Percentiles rank a stretch among this genome's conserved stretches.
Evolutionary conservation across 1,140 invertebrate species (phyloP).

Genomic region (Camponotus floridanus): DNA sequence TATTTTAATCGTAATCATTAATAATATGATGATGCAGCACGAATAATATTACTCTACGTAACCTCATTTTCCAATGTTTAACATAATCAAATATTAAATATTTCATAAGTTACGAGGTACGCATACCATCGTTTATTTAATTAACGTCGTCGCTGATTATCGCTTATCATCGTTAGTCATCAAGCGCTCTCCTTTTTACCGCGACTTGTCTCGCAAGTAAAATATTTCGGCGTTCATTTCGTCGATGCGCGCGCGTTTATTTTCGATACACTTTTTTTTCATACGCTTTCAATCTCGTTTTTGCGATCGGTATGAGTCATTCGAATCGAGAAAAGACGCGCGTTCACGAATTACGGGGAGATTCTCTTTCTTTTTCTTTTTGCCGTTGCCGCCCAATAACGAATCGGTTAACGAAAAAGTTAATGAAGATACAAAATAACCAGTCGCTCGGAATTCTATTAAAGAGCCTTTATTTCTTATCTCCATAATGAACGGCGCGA

Average conservation of each 20-base stretch:
- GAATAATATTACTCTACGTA: background rate
- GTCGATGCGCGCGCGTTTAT: background rate
- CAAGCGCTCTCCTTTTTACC: conserved; percentile 23
- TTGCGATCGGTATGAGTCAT: conserved; percentile 48
- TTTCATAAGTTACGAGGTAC: background rate
- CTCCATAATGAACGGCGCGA: conserved; percentile 72
- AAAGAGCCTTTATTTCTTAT: conserved; percentile 65
- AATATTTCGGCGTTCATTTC: conserved; percentile 43
- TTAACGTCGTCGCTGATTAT: conserved; percentile 48
- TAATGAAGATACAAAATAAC: conserved; percentile 58
- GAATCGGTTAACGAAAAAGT: conserved; percentile 60
- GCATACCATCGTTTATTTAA: conserved; percentile 43
- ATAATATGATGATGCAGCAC: conserved; percentile 4
- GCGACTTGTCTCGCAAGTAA: conserved; percentile 31
- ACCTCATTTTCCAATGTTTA: background rate
- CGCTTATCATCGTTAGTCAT: conserved; percentile 45
- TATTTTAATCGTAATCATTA: conserved; percentile 2
- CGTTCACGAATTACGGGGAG: conserved; percentile 28
- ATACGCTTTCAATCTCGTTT: conserved; percentile 56
- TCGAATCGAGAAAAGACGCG: conserved; percentile 51
- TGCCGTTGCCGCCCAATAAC: conserved; percentile 40
- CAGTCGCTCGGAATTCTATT: conserved; percentile 70
- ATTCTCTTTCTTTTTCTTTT: conserved; percentile 9
- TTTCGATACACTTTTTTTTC: conserved; percentile 38
- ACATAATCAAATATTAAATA: conserved; percentile 29